These are phyloP conservation scores for Spermophilus dauricus DNA, from an alignment of 2,113 vertebrate species.

Conservation along the genomic window DNA sequence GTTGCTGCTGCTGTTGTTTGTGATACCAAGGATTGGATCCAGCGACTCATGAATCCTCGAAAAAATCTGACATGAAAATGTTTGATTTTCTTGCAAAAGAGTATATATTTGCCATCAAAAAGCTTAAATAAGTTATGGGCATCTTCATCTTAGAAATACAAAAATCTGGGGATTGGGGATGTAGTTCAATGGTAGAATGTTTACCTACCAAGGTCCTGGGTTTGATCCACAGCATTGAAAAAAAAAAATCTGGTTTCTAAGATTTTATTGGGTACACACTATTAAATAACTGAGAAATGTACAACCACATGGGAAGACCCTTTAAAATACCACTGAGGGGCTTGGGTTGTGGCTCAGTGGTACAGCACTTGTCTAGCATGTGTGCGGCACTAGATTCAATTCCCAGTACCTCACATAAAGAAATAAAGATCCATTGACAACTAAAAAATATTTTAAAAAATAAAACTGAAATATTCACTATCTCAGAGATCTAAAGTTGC, in stretches of 20 bases:
- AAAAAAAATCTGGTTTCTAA: not conserved
- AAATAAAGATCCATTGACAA: too few species aligned
- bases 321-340: not conserved
- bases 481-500: not conserved
- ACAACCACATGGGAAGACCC: not conserved
- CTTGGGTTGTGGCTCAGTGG: too few species aligned
- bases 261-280: not conserved
- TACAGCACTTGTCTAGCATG: too few species aligned
- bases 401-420: too few species aligned
- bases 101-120: not conserved
- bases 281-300: slow-evolving; percentile 24
- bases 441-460: too few species aligned
- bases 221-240: not conserved
- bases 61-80: not conserved
- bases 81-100: not conserved
- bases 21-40: too few species aligned
- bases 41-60: not conserved
- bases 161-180: too few species aligned
- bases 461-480: not conserved
- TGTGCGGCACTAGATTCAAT: too few species aligned
- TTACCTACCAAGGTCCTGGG: too few species aligned
- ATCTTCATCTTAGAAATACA: not conserved
- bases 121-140: not conserved
- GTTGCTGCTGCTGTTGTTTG: too few species aligned
- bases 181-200: too few species aligned